These are phyloP conservation scores for Neodiprion fabricii DNA, from an alignment of 1,140 invertebrate genomes.

Conservation along the genomic window DNA sequence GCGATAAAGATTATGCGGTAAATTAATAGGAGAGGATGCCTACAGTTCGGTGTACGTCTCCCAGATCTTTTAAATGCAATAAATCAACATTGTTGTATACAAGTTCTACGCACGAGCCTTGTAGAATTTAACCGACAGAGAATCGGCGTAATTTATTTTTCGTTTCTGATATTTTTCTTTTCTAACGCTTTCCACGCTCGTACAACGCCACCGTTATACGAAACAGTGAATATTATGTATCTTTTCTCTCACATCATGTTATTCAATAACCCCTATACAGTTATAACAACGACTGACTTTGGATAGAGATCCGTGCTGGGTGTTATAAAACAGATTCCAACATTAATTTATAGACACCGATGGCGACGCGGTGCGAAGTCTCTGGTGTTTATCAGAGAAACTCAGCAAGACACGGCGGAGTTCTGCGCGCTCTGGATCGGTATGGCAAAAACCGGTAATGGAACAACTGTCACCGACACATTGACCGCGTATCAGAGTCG, in stretches of 20 bases:
- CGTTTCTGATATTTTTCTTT: too few species aligned
- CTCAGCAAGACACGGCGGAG: neutral
- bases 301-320: neutral
- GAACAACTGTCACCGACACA: too few species aligned
- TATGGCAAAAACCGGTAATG: too few species aligned
- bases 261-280: neutral
- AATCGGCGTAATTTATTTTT: too few species aligned
- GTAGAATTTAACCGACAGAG: too few species aligned
- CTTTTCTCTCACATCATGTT: neutral
- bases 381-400: too few species aligned
- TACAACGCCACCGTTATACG: too few species aligned
- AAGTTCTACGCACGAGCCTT: neutral
- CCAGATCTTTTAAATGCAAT: neutral
- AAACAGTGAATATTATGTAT: too few species aligned
- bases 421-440: neutral
- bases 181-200: too few species aligned
- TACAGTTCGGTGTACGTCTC: conserved; percentile 9
- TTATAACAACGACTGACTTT: neutral
- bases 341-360: too few species aligned
- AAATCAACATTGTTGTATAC: conserved; percentile 5
- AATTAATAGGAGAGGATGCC: conserved; percentile 36
- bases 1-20: conserved; percentile 42
- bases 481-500: too few species aligned
- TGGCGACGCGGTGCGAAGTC: too few species aligned
- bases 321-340: neutral